Evolutionary conservation across 2,797 vertebrate genomes (phyloP), one percentile per base, ranked within the genome.

Genomic region (Somateria mollissima): DNA sequence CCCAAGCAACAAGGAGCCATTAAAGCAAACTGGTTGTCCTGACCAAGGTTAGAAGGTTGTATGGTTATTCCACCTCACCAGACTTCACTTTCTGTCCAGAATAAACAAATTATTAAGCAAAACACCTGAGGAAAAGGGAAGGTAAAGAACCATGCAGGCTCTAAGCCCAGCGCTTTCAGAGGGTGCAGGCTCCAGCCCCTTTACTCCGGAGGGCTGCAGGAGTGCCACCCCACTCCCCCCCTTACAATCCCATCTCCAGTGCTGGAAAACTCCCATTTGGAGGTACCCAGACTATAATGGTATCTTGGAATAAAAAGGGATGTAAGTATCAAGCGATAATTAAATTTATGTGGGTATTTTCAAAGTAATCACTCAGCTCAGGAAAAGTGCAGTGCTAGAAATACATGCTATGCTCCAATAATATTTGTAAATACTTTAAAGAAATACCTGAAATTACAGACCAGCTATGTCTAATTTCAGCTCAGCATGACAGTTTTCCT

Each of bases 381-480:
- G 36, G 28, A 82, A 57, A 77, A 87, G 84, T 1, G 9, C 5
- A 84, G 4, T 8, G 56, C 7, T 27, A 15, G 4, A 80, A 69
- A 13, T n/a, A 45, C 53, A 78, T 65, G 32, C 71, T 73, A 64
- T n/a, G 28, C 51, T 92, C 39, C 37, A 73, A 30, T 18, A 80
- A n/a, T 37, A 78, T 49, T 54, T 57, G 70, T 49, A 81, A 94
- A 84, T 16, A 87, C 70, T 81, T 93, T 32, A 82, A 89, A 71
- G 76, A 84, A 95, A 84, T 53, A 93, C 43, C 60, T 95, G 87
- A 53, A 92, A 91, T 80, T 60, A 51, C 34, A 72, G 67, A 61
- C 17, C 47, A 87, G 64, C 37, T 51, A 43, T 7, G 32, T 24
- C 39, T 84, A 57, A 94, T 92, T 93, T 80, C 13, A 20, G 78